These are phyloP conservation scores for Ceyx erithaca DNA, from an alignment of 2,797 vertebrate genomes.

Conservation along the genomic window DNA sequence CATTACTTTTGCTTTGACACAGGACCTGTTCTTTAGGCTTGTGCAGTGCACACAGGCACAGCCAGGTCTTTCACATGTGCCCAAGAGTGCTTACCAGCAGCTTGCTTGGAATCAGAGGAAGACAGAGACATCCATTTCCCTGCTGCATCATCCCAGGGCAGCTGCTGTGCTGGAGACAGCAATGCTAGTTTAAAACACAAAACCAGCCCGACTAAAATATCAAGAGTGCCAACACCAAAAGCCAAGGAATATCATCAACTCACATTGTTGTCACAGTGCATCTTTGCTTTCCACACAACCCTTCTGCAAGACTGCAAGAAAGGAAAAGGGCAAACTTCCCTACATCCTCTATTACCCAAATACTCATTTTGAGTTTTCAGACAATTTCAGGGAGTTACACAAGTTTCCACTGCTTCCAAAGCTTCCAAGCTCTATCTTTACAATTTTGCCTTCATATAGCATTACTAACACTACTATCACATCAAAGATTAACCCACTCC, in stretches of 20 bases:
- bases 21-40: neutral
- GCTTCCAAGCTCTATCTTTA: neutral
- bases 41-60: rapidly evolving
- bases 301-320: neutral
- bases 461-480: neutral
- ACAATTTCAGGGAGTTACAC: neutral
- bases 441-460: neutral
- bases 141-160: neutral
- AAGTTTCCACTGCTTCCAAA: neutral
- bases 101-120: neutral
- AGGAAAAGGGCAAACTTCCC: neutral
- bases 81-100: neutral
- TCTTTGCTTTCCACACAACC: neutral
- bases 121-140: neutral
- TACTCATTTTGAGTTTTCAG: neutral
- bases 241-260: neutral
- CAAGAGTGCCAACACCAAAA: neutral
- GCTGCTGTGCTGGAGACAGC: neutral
- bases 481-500: rapidly evolving
- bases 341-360: neutral
- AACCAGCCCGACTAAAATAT: rapidly evolving
- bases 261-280: neutral
- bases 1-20: neutral
- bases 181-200: neutral
- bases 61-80: neutral